Conservation (phyloP, 2,797 vertebrate species). For the Zalophus californianus region DNA sequence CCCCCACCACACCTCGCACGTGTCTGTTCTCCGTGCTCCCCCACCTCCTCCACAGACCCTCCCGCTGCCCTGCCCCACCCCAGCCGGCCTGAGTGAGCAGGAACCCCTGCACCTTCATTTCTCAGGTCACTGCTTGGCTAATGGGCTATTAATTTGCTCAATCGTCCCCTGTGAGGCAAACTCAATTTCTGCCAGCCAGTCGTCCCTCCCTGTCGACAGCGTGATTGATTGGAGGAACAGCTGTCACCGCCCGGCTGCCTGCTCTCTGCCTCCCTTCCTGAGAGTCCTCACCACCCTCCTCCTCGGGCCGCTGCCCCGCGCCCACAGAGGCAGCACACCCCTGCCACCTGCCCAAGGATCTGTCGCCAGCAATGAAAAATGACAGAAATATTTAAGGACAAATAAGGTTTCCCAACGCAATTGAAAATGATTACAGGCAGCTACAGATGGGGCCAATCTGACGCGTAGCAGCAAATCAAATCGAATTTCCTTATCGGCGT, state of each 20-base stretch:
- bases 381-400: conserved; percentile 92
- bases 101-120: conserved; percentile 92
- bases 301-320: conserved; percentile 71
- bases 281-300: conserved; percentile 66
- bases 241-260: conserved; percentile 90
- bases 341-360: conserved; percentile 85
- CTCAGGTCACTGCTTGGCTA: conserved; percentile 98
- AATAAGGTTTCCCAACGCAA: conserved; percentile 92
- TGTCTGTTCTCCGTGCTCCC: background rate
- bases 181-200: conserved; percentile 94
- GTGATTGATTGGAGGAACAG: conserved; percentile 99
- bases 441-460: conserved; percentile 91
- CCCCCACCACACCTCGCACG: background rate
- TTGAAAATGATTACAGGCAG: conserved; percentile 90
- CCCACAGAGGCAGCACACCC: conserved; percentile 77
- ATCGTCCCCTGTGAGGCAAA: conserved; percentile 95
- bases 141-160: conserved; percentile 99
- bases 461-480: conserved; percentile 93
- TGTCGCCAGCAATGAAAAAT: conserved; percentile 91
- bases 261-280: conserved; percentile 71
- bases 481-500: conserved; percentile 99
- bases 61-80: conserved; percentile 80
- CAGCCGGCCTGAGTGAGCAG: conserved; percentile 79
- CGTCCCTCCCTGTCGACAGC: conserved; percentile 91
- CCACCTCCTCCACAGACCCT: conserved; percentile 46